phyloP scores from a whole-genome alignment of 2,888 invertebrate genomes.

The Folsomia candida region DNA sequence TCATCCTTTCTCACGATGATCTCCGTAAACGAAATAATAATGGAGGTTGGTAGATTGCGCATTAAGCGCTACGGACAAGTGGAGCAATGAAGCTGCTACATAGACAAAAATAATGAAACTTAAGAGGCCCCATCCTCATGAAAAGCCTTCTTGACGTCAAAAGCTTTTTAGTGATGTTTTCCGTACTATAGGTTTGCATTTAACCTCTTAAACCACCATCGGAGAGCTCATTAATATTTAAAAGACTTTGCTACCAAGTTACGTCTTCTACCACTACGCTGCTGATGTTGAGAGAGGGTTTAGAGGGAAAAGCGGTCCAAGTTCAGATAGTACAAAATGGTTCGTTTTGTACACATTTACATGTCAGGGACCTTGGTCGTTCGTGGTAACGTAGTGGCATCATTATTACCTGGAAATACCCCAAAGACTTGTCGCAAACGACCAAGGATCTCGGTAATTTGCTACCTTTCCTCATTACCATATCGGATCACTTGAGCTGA shows the following conservation, averaged over 20 bases:
- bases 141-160: conserved; percentile 19
- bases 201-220: conserved; percentile 13
- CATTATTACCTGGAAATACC: conserved; percentile 6
- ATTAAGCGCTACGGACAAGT: neutral
- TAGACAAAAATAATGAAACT: conserved; percentile 22
- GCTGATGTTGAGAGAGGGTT: neutral
- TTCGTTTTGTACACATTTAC: no score
- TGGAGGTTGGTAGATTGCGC: neutral
- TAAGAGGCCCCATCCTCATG: conserved; percentile 12
- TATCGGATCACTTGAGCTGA: neutral
- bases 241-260: conserved; percentile 9
- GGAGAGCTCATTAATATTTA: conserved; percentile 18
- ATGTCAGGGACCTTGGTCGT: neutral
- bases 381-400: neutral
- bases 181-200: neutral
- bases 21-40: neutral
- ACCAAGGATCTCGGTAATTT: conserved; percentile 15
- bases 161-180: conserved; percentile 4
- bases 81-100: conserved; percentile 8
- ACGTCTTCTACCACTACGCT: neutral
- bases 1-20: conserved; percentile 14
- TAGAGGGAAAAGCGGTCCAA: neutral
- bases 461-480: conserved; percentile 16
- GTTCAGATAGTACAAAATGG: neutral
- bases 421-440: conserved; percentile 19